Base-by-base conservation (phyloP, 2,797 vertebrate genomes). In the Tolypeutes matacus region DNA sequence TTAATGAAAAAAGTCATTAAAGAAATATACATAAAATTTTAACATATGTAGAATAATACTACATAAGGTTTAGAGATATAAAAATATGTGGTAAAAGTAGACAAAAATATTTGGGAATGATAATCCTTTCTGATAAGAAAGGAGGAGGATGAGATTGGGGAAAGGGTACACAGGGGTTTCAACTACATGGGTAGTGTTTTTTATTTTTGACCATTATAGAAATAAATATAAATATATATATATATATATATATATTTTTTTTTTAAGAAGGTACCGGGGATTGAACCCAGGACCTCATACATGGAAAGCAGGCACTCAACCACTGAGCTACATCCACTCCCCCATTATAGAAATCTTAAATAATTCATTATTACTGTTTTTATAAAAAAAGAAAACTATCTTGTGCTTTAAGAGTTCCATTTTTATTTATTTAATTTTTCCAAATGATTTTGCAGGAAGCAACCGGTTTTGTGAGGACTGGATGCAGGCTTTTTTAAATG, bases 391-490 rank as follows among this genome's bases (percentile, higher is more conserved):
- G 46, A 34, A 65, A 65, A 88, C 82, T 86, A 67, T 70, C 39
- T 83, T 83, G 2, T 83, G 31, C 83, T 95, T 94, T 89, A 18
- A 85, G 83, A 36, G 58, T 86, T 93, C 86, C 14, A 34, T 89
- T 75, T 93, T 93, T 64, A 60, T 93, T 95, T 86, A 8, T 82
- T 75, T 95, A 51, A 27, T 25, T 86, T 39, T 95, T 97, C 73
- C 62, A 95, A 90, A 96, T 49, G 20, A 34, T n/a, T n/a, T 92
- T 78, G 53, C 97, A 99, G 99, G 99, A 97, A 99, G 98, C 96
- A 99, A 99, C 96, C 99, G 98, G 56, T 99, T 99, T 98, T 99
- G 99, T 97, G 99, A 99, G 29, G 99, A 99, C 96, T 99, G 99
- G 99, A 99, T 99, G 98, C 99, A 99, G 80, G 99, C 99, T 0